Evolutionary conservation across 2,888 invertebrate species (phyloP), one percentile per base, ranked within the genome.

Genomic region (Coelinius sp.): DNA sequence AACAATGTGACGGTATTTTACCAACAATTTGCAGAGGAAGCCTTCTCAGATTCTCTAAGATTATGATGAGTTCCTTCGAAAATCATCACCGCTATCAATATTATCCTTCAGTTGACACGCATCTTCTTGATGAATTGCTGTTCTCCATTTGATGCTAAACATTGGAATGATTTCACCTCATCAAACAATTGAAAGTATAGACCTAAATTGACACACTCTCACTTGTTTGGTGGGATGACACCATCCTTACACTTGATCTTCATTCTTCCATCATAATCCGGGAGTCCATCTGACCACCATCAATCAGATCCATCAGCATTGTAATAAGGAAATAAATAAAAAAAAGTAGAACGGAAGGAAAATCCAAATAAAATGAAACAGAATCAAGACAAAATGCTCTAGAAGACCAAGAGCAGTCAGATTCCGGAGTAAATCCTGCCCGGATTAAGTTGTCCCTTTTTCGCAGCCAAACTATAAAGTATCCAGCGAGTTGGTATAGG

Each of bases 171-270:
- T 87, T 86, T 87, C 87, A 86, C 87, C 87, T 87, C 87, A 88
- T 88, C 87, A 88, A 88, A 88, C 87, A 88, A 88, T 88, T 88
- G 87, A 88, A 88, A 88, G 87, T 88, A 88, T 88, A 87, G 82
- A 87, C 84, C 84, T 86, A 83, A 82, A 83, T 84, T 85, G 83
- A 87, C 87, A 88, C 87, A 87, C 87, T 88, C 87, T 87, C 87
- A 87, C 86, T 88, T 88, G 87, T 88, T 88, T 88, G 87, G 87
- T 87, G 87, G 87, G 81, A 84, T 85, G 87, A 88, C 84, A 84
- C 82, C 87, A 87, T 83, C 85, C 83, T 78, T 78, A 66, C 82
- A 78, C 78, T 66, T 76, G 31, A 24, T 63, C 66, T 68, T 68
- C 62, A 70, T 73, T 65, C 10, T 20, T 27, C 56, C 31, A n/a